Evolutionary conservation across 2,113 vertebrate genomes (phyloP).

Genomic region (Hiodon alosoides): DNA sequence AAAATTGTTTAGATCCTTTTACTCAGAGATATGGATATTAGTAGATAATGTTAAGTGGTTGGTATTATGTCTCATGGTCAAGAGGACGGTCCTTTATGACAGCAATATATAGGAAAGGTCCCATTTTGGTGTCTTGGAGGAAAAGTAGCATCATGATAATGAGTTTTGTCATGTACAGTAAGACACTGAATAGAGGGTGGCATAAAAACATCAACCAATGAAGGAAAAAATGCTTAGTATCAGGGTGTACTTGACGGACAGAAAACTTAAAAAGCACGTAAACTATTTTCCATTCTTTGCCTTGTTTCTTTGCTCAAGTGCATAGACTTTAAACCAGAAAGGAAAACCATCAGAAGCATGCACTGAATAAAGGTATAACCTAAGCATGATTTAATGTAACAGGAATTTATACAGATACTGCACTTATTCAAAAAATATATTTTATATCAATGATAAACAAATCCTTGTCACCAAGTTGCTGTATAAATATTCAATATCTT

Average conservation of each 20-base stretch:
- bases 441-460: not conserved
- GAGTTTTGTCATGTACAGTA: no score
- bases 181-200: no score
- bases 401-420: not conserved
- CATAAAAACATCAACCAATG: no score
- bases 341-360: not conserved
- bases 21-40: no score
- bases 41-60: no score
- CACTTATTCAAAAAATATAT: not conserved
- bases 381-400: not conserved
- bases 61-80: no score
- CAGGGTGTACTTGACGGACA: not conserved
- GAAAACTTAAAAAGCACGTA: not conserved
- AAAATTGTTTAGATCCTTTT: no score
- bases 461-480: not conserved
- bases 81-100: no score
- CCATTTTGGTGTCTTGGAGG: no score
- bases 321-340: not conserved
- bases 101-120: no score
- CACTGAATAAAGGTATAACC: not conserved
- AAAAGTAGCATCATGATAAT: no score
- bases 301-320: not conserved
- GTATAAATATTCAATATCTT: not conserved
- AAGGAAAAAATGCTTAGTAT: no score
- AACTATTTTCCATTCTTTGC: not conserved